phyloP scores from a whole-genome alignment of 2,797 vertebrate species.

The Cynopterus sphinx region DNA sequence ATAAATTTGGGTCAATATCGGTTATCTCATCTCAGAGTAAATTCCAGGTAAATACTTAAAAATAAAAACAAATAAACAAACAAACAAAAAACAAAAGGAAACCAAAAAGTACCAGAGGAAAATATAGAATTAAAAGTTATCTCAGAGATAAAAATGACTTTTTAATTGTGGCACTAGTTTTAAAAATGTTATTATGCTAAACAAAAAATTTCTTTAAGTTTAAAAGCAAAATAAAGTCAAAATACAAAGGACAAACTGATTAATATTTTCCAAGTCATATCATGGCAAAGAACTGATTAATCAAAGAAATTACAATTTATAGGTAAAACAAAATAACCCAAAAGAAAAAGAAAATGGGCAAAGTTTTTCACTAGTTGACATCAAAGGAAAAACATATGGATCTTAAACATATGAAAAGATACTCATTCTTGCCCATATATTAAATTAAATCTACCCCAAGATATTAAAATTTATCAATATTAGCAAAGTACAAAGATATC shows the following conservation, averaged over 20 bases:
- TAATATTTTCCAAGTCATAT: neutral
- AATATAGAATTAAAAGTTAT: neutral
- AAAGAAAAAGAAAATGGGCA: neutral
- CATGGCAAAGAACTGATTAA: neutral
- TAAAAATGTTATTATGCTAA: neutral
- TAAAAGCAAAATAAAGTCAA: neutral
- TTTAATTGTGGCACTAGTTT: neutral
- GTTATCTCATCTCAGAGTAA: neutral
- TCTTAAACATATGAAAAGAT: neutral
- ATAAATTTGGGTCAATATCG: neutral
- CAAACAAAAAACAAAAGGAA: neutral
- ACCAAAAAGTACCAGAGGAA: neutral
- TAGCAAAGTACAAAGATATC: neutral
- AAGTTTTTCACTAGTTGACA: neutral
- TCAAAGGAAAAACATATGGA: neutral
- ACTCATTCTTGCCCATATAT: neutral
- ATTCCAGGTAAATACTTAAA: neutral
- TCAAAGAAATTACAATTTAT: neutral
- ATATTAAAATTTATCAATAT: neutral
- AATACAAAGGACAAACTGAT: neutral
- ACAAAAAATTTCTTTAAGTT: neutral
- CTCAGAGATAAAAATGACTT: neutral
- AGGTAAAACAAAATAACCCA: neutral
- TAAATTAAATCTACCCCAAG: neutral
- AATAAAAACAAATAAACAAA: too few relatives aligned